phyloP scores from a whole-genome alignment of 2,797 vertebrate species.

The Amphiprion clarkii region DNA sequence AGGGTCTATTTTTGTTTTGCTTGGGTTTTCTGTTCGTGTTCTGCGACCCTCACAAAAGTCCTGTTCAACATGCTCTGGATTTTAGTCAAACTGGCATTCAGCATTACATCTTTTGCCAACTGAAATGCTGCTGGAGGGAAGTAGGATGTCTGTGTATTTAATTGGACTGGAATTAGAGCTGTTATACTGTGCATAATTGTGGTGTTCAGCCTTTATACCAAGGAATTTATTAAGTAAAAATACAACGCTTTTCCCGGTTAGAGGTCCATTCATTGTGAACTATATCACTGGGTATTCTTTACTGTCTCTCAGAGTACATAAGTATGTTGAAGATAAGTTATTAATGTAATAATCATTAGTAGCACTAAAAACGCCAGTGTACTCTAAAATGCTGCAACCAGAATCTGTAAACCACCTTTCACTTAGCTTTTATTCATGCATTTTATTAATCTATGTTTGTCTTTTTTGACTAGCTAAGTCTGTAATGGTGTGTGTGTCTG shows the following conservation, averaged over 20 bases:
- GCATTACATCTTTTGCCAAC: not conserved
- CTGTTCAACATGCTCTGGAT: not conserved
- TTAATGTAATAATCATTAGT: not conserved
- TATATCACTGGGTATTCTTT: not conserved
- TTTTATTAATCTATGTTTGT: slow-evolving; percentile 7
- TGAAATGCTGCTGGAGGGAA: not conserved
- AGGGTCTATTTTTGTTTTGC: not conserved
- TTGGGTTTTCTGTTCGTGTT: not conserved
- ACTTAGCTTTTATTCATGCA: not conserved
- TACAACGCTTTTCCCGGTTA: not conserved
- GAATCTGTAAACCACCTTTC: not conserved
- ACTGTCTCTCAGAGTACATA: not conserved
- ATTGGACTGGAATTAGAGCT: no score
- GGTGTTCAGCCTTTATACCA: not conserved
- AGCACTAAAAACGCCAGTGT: not conserved
- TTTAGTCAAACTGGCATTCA: not conserved
- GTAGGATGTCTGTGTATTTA: not conserved
- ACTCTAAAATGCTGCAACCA: slow-evolving; percentile 4
- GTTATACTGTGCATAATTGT: no score
- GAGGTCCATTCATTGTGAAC: not conserved
- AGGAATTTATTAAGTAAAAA: not conserved
- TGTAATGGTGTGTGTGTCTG: slow-evolving; percentile 35
- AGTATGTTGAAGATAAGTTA: not conserved
- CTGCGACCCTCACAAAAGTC: not conserved
- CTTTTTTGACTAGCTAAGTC: slow-evolving; percentile 1